A percentile compares a stretch with the other conserved stretches of the same genome.
Conservation (phyloP, 2,888 invertebrate genomes). For the Lapara coniferarum region DNA sequence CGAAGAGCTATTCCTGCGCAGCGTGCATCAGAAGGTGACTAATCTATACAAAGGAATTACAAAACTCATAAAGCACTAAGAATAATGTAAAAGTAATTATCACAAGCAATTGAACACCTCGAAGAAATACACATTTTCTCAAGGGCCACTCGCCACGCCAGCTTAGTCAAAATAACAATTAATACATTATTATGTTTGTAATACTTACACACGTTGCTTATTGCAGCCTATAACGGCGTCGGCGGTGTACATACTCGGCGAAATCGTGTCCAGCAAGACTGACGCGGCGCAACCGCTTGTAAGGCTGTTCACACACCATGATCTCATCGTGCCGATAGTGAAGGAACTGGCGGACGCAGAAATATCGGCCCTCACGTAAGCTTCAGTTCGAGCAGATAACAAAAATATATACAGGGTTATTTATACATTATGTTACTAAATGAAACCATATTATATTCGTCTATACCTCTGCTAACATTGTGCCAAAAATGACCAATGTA, state of each 20-base stretch:
- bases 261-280: constrained; percentile 93
- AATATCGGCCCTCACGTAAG: constrained; percentile 93
- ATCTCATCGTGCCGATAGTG: constrained; percentile 92
- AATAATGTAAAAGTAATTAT: too few species aligned
- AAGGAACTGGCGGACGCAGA: constrained; percentile 92
- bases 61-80: too few species aligned
- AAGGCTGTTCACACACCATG: constrained; percentile 92
- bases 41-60: too few species aligned
- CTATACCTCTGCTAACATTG: too few species aligned
- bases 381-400: too few species aligned
- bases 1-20: constrained; percentile 89
- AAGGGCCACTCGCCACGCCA: neutral
- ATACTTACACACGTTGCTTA: neutral
- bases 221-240: constrained; percentile 90
- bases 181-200: neutral
- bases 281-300: constrained; percentile 96
- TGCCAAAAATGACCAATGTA: too few species aligned
- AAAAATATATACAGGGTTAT: too few species aligned
- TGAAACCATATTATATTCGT: too few species aligned
- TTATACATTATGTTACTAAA: too few species aligned
- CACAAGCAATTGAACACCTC: too few species aligned
- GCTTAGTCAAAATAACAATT: neutral
- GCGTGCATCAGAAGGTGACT: constrained; percentile 85
- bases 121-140: too few species aligned
- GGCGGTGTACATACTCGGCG: constrained; percentile 92